Evolutionary conservation across 2,888 invertebrate species (phyloP).

Genomic region (Fragum sueziense): DNA sequence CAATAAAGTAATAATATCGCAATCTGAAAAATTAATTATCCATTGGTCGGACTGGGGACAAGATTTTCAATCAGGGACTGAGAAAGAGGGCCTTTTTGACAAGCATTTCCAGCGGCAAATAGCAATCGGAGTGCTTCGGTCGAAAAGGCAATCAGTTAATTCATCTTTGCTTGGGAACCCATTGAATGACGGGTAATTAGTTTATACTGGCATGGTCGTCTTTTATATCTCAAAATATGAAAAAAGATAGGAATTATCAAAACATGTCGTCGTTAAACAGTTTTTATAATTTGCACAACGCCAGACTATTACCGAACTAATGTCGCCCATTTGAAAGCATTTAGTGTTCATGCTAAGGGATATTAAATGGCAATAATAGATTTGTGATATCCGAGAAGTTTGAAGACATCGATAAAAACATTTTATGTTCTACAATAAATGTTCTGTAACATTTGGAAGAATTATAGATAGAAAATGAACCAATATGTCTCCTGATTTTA

Average conservation of each 20-base stretch:
- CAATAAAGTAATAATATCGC: constrained; percentile 65
- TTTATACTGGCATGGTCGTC: constrained; percentile 40
- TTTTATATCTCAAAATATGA: constrained; percentile 27
- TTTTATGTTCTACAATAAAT: too few relatives aligned
- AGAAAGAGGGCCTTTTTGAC: constrained; percentile 51
- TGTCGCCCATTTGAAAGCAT: background rate
- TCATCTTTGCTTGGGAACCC: constrained; percentile 31
- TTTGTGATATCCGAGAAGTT: too few relatives aligned
- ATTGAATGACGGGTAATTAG: constrained; percentile 33
- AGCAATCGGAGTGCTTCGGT: constrained; percentile 27
- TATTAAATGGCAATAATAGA: background rate
- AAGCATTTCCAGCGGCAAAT: constrained; percentile 36
- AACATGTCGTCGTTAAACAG: constrained; percentile 9
- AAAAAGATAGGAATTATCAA: constrained; percentile 9
- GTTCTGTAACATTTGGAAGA: too few relatives aligned
- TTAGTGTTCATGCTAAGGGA: background rate
- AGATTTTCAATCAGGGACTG: constrained; percentile 52
- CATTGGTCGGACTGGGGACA: constrained; percentile 57
- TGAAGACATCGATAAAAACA: too few relatives aligned
- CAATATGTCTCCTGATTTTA: too few relatives aligned
- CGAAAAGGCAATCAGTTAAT: constrained; percentile 55
- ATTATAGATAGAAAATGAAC: too few relatives aligned
- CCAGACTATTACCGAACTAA: background rate
- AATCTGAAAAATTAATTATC: constrained; percentile 67
- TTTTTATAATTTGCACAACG: background rate